phyloP scores from a whole-genome alignment of 92 coral and sea anemone species.

The Palythoa caribaeorum region DNA sequence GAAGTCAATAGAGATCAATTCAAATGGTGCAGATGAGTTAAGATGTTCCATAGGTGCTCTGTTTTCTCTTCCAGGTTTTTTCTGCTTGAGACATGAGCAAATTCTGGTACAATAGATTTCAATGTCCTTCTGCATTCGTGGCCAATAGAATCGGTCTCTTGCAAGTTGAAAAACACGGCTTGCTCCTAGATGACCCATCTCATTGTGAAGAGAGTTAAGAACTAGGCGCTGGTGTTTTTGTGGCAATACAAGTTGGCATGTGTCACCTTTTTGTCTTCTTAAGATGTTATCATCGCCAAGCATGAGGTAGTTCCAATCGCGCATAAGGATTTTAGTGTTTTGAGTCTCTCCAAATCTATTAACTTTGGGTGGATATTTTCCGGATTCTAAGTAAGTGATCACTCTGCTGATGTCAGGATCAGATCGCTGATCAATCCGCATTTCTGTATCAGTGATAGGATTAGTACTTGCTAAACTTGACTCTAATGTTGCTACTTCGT shows the following conservation, averaged over 20 bases:
- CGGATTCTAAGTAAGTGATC: conserved; percentile 29
- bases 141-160: conserved; percentile 51
- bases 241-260: conserved; percentile 53
- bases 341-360: conserved; percentile 25
- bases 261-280: conserved; percentile 24
- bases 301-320: conserved; percentile 29
- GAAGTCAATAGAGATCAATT: conserved; percentile 41
- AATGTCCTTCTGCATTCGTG: conserved; percentile 54
- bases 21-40: conserved; percentile 41
- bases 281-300: conserved; percentile 37
- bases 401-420: conserved; percentile 37
- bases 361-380: neutral
- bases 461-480: neutral
- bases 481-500: conserved; percentile 5
- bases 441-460: neutral
- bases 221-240: conserved; percentile 34
- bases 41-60: conserved; percentile 20
- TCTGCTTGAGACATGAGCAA: conserved; percentile 30
- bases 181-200: conserved; percentile 58
- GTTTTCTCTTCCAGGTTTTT: neutral
- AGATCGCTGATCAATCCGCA: conserved; percentile 31
- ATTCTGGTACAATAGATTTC: conserved; percentile 45
- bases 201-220: conserved; percentile 48
- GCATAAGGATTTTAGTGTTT: conserved; percentile 43
- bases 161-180: conserved; percentile 49